A percentile compares a stretch with the other conserved stretches of the same genome.
Conservation (phyloP, 2,113 vertebrate species). For the Aviceda subcristata region DNA sequence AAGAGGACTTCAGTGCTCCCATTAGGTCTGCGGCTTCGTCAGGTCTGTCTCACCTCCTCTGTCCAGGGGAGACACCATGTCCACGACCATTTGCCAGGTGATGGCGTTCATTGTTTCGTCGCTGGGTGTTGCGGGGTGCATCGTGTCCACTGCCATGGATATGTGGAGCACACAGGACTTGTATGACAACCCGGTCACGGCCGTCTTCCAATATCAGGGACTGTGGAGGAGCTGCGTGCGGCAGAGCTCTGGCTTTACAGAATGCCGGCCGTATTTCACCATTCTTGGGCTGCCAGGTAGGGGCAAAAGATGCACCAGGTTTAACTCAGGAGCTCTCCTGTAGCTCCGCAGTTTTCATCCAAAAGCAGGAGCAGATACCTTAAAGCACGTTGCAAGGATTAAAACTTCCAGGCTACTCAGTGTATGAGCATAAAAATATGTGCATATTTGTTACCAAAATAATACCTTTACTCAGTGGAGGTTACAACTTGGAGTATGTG, state of each 20-base stretch:
- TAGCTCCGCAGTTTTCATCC: neutral
- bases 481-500: neutral
- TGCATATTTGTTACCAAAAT: neutral
- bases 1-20: neutral
- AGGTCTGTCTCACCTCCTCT: neutral
- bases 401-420: neutral
- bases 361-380: neutral
- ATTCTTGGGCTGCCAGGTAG: conserved; percentile 90
- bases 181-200: conserved; percentile 79
- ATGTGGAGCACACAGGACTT: conserved; percentile 85
- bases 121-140: conserved; percentile 79
- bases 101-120: conserved; percentile 78
- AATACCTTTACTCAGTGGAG: neutral
- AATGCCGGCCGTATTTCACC: conserved; percentile 88
- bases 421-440: neutral
- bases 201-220: conserved; percentile 85
- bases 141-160: conserved; percentile 81
- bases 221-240: conserved; percentile 89
- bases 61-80: conserved; percentile 66
- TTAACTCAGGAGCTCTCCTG: neutral
- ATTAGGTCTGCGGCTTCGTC: neutral
- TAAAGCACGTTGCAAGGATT: neutral
- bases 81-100: conserved; percentile 80
- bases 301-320: neutral
- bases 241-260: conserved; percentile 83